Conservation (phyloP, 2,113 vertebrate genomes). For the Cettia cetti region DNA sequence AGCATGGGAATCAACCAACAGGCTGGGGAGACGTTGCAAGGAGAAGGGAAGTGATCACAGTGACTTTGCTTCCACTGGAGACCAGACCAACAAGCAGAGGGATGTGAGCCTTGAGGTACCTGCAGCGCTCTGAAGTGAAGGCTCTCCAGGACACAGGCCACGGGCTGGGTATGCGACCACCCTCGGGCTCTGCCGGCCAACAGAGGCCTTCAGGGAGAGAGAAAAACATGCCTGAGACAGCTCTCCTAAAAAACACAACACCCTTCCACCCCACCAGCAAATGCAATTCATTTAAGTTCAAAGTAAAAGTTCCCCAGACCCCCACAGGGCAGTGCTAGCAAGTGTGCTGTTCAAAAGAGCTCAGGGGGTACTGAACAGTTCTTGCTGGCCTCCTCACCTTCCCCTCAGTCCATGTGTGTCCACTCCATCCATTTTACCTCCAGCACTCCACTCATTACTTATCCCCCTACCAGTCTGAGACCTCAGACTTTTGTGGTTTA, state of each 20-base stretch:
- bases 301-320: not conserved
- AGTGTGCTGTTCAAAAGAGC: not conserved
- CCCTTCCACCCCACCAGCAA: not conserved
- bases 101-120: conserved; percentile 31
- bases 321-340: not conserved
- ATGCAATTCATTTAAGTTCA: not conserved
- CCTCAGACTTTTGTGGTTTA: not conserved
- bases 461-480: not conserved
- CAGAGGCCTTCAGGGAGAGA: conserved; percentile 65
- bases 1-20: not conserved
- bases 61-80: not conserved
- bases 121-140: conserved; percentile 68
- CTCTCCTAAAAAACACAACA: not conserved
- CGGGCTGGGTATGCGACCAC: conserved; percentile 60
- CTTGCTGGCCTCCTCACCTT: not conserved
- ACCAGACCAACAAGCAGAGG: not conserved
- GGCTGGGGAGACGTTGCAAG: not conserved
- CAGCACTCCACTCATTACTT: not conserved
- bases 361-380: not conserved
- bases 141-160: conserved; percentile 67
- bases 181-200: conserved; percentile 71
- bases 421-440: not conserved
- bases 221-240: not conserved
- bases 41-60: not conserved
- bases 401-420: not conserved